Evolutionary conservation across 2,113 vertebrate genomes (phyloP).

Genomic region (Rhinolophus ferrumequinum): DNA sequence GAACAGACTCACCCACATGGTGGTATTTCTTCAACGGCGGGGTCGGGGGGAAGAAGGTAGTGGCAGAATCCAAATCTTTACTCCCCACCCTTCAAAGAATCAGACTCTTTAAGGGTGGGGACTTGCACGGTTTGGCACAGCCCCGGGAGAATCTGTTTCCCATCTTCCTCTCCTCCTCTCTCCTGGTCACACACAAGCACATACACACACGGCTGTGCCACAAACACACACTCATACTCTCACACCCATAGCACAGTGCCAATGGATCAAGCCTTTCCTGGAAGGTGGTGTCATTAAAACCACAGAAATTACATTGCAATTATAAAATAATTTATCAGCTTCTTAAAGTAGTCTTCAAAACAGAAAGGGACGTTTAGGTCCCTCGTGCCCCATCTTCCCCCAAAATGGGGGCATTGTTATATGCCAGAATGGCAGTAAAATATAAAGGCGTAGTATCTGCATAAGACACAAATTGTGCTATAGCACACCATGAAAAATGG

Average conservation of each 20-base stretch:
- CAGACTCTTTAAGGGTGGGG: background rate
- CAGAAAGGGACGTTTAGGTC: background rate
- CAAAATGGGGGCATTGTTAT: background rate
- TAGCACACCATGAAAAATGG: background rate
- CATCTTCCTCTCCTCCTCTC: background rate
- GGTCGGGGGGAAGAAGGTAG: background rate
- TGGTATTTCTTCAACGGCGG: background rate
- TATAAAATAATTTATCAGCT: background rate
- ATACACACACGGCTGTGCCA: background rate
- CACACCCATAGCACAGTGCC: background rate
- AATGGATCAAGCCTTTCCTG: background rate
- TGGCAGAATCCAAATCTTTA: background rate
- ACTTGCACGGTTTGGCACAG: background rate
- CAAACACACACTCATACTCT: background rate
- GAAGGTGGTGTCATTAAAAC: background rate
- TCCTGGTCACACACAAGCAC: background rate
- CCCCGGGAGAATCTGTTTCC: slow-evolving; percentile 10
- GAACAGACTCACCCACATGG: background rate
- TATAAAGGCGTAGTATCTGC: background rate
- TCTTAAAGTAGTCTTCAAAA: slow-evolving; percentile 17
- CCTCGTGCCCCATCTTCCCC: background rate
- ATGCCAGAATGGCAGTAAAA: background rate
- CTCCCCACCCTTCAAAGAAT: background rate
- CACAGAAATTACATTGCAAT: background rate
- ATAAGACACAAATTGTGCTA: background rate